Evolutionary conservation across 2,888 invertebrate species (phyloP), one percentile per base, ranked within the genome.

Genomic region (Cosmorhoe ocellata): DNA sequence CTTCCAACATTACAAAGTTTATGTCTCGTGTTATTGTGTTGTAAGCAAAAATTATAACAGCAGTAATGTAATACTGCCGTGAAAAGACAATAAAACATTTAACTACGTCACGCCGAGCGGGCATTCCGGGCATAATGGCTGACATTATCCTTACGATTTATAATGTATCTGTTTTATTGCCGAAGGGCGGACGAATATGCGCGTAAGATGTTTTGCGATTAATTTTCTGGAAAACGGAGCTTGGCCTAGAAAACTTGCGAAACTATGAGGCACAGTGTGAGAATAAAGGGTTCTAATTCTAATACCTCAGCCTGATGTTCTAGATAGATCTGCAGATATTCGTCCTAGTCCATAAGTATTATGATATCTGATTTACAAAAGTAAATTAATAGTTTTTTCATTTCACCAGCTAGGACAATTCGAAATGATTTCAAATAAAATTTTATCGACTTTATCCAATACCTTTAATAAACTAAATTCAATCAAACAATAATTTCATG

Each of bases 71-170:
- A 79, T 76, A 71, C 71, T 58, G 71, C 71, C 80, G 79, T 83
- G 78, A 83, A 84, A 81, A 72, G 71, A 80, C 83, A 83, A 84
- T 85, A 85, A 85, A 85, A 83, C 58, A 74, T 81, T 83, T 84
- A 83, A 84, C 67, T 79, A 79, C 84, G 78, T 71, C 80, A 81
- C 82, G 83, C 78, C 76, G 69, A 61, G 73, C 75, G 71, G 65
- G 68, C 77, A 74, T 79, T 76, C 77, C 72, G 75, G 67, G 68
- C 66, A 70, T 79, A 78, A 81, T 79, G 69, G 74, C 78, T 72
- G 74, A 73, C 80, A 76, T 81, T 74, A 77, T 77, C 79, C 80
- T 79, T 77, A 71, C 83, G 75, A 84, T 85, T 84, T 84, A 83
- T 83, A 82, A 84, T 84, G 77, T 80, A 76, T 76, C 78, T 79